Evolutionary conservation across 2,888 invertebrate species (phyloP), one percentile per base, ranked within the genome.

Genomic region (Congeria kusceri): DNA sequence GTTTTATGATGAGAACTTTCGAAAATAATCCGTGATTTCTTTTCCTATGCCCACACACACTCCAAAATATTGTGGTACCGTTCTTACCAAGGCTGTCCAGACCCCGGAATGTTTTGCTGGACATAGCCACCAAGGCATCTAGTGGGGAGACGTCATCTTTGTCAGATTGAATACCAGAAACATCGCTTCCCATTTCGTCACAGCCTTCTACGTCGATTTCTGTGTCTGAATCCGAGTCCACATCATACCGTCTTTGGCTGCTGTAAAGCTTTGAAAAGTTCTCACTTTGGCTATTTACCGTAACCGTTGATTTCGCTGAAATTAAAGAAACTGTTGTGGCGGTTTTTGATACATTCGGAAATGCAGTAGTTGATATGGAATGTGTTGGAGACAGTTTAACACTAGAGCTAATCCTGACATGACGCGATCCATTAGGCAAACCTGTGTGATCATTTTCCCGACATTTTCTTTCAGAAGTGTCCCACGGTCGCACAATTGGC

Each of bases 81-180:
- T 27, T 46, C 78, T 69, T 82, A 82, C 82, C 82, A 65, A 69
- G 58, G 59, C 28, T 83, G 32, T 96, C 96, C 88, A 97, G 96
- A 68, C 98, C 98, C 93, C 98, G 97, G 94, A 98, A 98, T 80
- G 98, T 98, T 94, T 98, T 98, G 94, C 97, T 98, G 86, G 98
- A 98, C 98, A 99, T 98, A 94, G 98, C 98, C 94, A 98, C 98
- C 57, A 99, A 95, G 0, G 98, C 98, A 92, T 98, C 98, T 86
- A 99, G 95, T 0, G 98, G 98, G 3, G 98, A 98, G 29, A 88
- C 87, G 29, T 77, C 77, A 25, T 76, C 77, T n/a, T 74, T 39
- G 27, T 82, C 69, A 3, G 39, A 58, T 23, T 46, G 70, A 25
- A 65, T 58, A 3, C 76, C 68, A 58, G 86, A 79, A 29, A 83